Percentiles rank a stretch among this genome's conserved stretches.
phyloP scores from a whole-genome alignment of 2,888 invertebrate genomes.

The Drosophila percnosoma region DNA sequence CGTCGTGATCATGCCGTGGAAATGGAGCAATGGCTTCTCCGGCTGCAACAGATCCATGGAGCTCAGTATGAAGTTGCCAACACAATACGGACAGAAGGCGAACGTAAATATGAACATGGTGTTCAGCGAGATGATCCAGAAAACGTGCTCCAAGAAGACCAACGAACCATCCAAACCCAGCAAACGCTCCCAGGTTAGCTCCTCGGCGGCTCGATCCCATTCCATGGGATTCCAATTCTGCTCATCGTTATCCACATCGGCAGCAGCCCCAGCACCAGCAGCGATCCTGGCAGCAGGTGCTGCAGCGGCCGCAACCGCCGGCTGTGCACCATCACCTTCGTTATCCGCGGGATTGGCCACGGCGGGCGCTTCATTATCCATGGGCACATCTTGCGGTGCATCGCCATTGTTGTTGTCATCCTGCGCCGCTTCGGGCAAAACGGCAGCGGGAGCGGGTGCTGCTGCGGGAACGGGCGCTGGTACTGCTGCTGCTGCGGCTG shows the following conservation, averaged over 20 bases:
- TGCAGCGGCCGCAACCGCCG: conserved; percentile 86
- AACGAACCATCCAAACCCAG: conserved; percentile 98
- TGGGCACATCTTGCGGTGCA: conserved; percentile 79
- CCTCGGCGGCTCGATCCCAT: conserved; percentile 99
- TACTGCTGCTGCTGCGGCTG: conserved; percentile 64
- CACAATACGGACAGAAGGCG: conserved; percentile 98
- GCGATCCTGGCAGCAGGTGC: conserved; percentile 85
- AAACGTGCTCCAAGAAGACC: conserved; percentile 98
- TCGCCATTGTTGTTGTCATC: conserved; percentile 85
- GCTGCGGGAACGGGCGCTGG: conserved; percentile 64
- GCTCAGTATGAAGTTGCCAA: conserved; percentile 93
- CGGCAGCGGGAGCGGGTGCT: conserved; percentile 74
- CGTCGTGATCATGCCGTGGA: conserved; percentile 96
- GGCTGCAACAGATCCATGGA: conserved; percentile 86
- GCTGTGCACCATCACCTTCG: conserved; percentile 85
- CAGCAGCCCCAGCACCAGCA: conserved; percentile 85
- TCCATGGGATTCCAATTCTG: conserved; percentile 99
- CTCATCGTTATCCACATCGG: conserved; percentile 85
- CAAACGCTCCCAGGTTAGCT: conserved; percentile 98
- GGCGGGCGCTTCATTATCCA: conserved; percentile 86
- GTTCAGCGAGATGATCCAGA: conserved; percentile 99
- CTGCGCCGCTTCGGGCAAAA: conserved; percentile 50
- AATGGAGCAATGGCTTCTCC: conserved; percentile 89
- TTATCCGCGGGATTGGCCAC: conserved; percentile 82
- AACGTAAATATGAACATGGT: conserved; percentile 98